phyloP scores from a whole-genome alignment of 2,888 invertebrate species.

The Rosalia funebris region DNA sequence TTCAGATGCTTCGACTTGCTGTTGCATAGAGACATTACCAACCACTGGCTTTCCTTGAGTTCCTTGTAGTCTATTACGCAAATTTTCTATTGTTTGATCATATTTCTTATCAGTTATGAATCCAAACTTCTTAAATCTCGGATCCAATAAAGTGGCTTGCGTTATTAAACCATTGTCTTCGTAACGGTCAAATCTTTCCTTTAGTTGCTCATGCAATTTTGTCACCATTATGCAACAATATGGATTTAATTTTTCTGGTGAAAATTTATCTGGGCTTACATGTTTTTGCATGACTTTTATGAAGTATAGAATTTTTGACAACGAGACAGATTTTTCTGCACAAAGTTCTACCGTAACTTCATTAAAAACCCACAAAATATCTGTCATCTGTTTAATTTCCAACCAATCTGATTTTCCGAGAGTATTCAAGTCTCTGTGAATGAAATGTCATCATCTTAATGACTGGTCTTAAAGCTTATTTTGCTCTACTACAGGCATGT shows the following conservation, averaged over 20 bases:
- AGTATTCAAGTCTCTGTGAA: background rate
- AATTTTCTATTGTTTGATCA: slow-evolving; percentile 7
- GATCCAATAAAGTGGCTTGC: slow-evolving; percentile 9
- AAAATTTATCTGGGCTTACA: background rate
- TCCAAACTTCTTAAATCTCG: slow-evolving; percentile 9
- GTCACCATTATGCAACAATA: background rate
- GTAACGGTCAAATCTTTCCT: background rate
- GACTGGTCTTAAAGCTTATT: background rate
- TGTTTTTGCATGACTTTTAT: slow-evolving; percentile 5
- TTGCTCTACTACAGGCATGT: too few relatives aligned
- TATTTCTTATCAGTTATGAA: slow-evolving; percentile 3
- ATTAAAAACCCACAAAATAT: slow-evolving; percentile 9
- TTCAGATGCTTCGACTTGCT: background rate
- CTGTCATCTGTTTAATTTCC: slow-evolving; percentile 6
- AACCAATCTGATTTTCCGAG: slow-evolving; percentile 8
- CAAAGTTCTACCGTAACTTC: slow-evolving; percentile 27
- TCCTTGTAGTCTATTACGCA: slow-evolving; percentile 1
- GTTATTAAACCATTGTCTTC: slow-evolving; percentile 6
- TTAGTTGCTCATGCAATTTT: slow-evolving; percentile 1
- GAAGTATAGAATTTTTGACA: slow-evolving; percentile 9
- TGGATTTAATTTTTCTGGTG: background rate
- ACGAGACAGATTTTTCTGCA: slow-evolving; percentile 26
- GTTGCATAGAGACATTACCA: background rate
- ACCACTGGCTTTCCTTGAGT: slow-evolving; percentile 1
- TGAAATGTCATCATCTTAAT: background rate